Conservation (phyloP, 2,797 vertebrate genomes). For the Ciconia nigra region DNA sequence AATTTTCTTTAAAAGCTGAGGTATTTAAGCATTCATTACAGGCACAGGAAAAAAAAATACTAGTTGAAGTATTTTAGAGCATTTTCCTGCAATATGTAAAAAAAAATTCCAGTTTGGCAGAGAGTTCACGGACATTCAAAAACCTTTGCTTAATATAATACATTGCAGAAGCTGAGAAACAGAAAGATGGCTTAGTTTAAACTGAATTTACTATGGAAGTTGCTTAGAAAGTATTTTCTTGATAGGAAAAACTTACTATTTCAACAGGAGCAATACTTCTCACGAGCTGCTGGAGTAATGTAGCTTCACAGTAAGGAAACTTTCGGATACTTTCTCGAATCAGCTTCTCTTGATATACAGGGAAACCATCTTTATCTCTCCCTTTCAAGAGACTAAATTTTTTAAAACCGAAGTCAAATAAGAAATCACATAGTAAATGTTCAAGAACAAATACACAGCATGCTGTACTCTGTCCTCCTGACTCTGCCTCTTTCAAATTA, state of each 20-base stretch:
- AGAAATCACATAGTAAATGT: not conserved
- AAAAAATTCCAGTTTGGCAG: not conserved
- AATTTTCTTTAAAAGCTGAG: not conserved
- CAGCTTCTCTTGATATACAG: constrained; percentile 92
- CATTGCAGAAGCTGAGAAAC: not conserved
- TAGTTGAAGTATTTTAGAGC: not conserved
- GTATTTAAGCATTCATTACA: not conserved
- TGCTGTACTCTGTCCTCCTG: not conserved
- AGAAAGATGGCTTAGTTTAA: not conserved
- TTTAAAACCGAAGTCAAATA: not conserved
- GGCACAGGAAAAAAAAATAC: not conserved
- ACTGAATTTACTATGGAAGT: not conserved
- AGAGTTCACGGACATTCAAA: not conserved
- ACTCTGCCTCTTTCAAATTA: not conserved
- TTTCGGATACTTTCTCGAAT: constrained; percentile 94
- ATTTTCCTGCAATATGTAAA: not conserved
- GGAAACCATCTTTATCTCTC: constrained; percentile 89
- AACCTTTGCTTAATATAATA: not conserved
- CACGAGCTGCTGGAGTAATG: constrained; percentile 95
- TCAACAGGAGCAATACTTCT: constrained; percentile 95
- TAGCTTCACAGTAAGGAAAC: constrained; percentile 94
- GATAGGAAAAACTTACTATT: constrained; percentile 83
- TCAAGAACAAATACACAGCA: not conserved
- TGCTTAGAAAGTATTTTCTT: not conserved
- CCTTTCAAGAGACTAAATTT: constrained; percentile 89